These are phyloP conservation scores for Ephialtes manifestator DNA, from an alignment of 2,888 invertebrate genomes.

Conservation along the genomic window DNA sequence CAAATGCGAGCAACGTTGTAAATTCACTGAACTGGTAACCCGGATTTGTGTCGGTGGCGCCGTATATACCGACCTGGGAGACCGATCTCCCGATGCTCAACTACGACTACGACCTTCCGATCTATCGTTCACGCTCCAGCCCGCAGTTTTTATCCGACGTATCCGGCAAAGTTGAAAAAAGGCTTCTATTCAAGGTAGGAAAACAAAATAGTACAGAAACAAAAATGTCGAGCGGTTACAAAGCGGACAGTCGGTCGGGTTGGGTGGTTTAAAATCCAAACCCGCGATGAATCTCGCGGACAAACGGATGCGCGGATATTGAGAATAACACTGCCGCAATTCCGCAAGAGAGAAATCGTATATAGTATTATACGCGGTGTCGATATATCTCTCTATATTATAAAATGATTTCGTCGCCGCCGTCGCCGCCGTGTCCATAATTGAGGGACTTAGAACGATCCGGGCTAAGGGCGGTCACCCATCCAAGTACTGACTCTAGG, in stretches of 20 bases:
- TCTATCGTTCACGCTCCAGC: conserved; percentile 23
- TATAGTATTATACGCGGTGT: conserved; percentile 2
- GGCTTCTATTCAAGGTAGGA: conserved; percentile 30
- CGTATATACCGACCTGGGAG: conserved; percentile 18
- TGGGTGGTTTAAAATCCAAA: conserved; percentile 9
- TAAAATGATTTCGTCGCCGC: too few relatives aligned
- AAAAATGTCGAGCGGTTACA: conserved; percentile 43
- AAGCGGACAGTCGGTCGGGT: conserved; percentile 38
- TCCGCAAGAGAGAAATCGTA: conserved; percentile 18
- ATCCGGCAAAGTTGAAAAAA: conserved; percentile 46
- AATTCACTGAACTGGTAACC: conserved; percentile 59
- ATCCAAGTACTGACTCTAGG: too few relatives aligned
- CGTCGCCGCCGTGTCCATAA: too few relatives aligned
- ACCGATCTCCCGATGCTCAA: conserved; percentile 5
- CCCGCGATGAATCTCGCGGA: conserved; percentile 42
- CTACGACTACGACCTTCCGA: conserved; percentile 15
- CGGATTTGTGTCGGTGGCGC: conserved; percentile 38
- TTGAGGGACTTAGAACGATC: too few relatives aligned
- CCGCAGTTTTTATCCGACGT: conserved; percentile 20
- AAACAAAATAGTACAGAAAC: conserved; percentile 22
- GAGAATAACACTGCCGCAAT: conserved; percentile 25
- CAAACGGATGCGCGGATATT: conserved; percentile 43
- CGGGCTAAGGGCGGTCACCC: too few relatives aligned
- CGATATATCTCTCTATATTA: neutral
- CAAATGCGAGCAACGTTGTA: conserved; percentile 54